Evolutionary conservation across 2,888 invertebrate genomes (phyloP).

Genomic region (Thereva nobilitata): DNA sequence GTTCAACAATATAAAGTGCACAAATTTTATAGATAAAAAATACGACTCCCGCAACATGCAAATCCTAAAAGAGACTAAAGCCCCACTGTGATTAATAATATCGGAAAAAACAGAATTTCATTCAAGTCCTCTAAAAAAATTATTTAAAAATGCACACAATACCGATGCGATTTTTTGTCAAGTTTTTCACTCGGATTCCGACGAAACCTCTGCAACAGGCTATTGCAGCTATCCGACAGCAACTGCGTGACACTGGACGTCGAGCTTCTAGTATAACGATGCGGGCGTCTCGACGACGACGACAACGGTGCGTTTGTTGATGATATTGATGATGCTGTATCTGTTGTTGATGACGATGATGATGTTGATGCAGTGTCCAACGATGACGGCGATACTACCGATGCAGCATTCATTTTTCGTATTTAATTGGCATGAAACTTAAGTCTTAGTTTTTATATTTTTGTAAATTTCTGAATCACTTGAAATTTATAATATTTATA

Average conservation of each 20-base stretch:
- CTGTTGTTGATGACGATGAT: slow-evolving; percentile 34
- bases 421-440: too few species aligned
- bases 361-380: slow-evolving; percentile 17
- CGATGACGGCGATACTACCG: slow-evolving; percentile 43
- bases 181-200: slow-evolving; percentile 76
- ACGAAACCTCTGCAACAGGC: slow-evolving; percentile 77
- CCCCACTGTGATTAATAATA: too few species aligned
- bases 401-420: too few species aligned
- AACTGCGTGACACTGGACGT: slow-evolving; percentile 84
- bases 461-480: too few species aligned
- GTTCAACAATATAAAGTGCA: too few species aligned
- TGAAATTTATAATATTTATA: too few species aligned
- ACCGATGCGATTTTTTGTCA: slow-evolving; percentile 55
- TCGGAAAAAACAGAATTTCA: too few species aligned
- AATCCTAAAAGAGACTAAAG: too few species aligned
- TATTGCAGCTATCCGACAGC: slow-evolving; percentile 84
- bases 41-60: too few species aligned
- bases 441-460: too few species aligned
- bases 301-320: slow-evolving; percentile 38
- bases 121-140: slow-evolving; percentile 38
- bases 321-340: slow-evolving; percentile 29
- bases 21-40: too few species aligned
- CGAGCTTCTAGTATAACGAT: slow-evolving; percentile 76
- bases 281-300: slow-evolving; percentile 62
- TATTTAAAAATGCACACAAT: slow-evolving; percentile 44